Evolutionary conservation across 2,797 vertebrate species (phyloP).

Genomic region (Cryptoblepharus egeriae): DNA sequence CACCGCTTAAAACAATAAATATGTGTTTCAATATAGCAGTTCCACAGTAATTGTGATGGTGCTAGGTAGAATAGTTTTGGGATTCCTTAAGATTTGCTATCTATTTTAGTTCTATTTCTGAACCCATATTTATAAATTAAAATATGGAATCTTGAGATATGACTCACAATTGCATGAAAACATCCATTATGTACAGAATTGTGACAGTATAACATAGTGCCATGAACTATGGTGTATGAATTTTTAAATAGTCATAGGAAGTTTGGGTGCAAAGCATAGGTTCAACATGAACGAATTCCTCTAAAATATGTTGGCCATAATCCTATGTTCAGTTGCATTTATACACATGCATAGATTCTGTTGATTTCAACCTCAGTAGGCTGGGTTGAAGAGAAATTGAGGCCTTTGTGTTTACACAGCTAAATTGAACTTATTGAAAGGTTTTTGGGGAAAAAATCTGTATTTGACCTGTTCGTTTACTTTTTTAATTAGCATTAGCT

Average conservation of each 20-base stretch:
- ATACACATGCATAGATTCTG: not conserved
- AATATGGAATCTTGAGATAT: slow-evolving; percentile 7
- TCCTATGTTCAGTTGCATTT: not conserved
- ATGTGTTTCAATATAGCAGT: not conserved
- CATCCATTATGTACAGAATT: slow-evolving; percentile 49
- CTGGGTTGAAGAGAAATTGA: not conserved
- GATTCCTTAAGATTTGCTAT: not conserved
- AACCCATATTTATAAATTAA: slow-evolving; percentile 29
- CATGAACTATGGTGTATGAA: slow-evolving; percentile 53
- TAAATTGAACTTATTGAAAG: slow-evolving; percentile 54
- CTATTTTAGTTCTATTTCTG: slow-evolving; percentile 40
- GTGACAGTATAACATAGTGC: slow-evolving; percentile 21
- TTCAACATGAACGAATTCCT: slow-evolving; percentile 61
- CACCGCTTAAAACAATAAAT: not conserved
- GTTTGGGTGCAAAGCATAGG: slow-evolving; percentile 52
- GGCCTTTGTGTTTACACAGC: not conserved
- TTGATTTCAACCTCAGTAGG: not conserved
- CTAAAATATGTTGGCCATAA: slow-evolving; percentile 54
- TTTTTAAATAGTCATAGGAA: slow-evolving; percentile 50
- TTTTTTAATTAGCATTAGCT: slow-evolving; percentile 64
- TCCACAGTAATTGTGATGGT: slow-evolving; percentile 1
- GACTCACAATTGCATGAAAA: slow-evolving; percentile 29
- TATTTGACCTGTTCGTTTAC: slow-evolving; percentile 56
- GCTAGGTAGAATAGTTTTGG: slow-evolving; percentile 25
- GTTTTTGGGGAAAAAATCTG: slow-evolving; percentile 48